Percentiles rank a stretch among this genome's conserved stretches.
phyloP scores from a whole-genome alignment of 2,113 vertebrate species.

The Spilogale gracilis region DNA sequence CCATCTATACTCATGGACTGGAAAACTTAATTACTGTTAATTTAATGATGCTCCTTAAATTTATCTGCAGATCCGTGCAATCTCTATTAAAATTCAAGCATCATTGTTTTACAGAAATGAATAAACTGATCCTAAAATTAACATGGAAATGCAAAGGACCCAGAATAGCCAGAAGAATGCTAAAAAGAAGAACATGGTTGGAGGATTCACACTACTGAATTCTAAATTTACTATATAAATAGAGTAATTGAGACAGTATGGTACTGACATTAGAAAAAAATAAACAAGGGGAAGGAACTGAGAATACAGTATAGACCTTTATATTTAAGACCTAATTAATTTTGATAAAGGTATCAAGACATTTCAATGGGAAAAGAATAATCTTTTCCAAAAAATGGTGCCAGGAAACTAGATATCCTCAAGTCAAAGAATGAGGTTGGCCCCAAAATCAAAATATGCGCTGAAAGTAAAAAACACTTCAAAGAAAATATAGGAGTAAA shows the following conservation, averaged over 20 bases:
- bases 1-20: background rate
- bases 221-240: constrained; percentile 8
- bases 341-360: background rate
- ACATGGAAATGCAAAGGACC: background rate
- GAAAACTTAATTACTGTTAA: constrained; percentile 1
- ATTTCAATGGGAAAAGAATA: background rate
- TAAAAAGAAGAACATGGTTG: background rate
- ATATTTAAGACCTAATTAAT: background rate
- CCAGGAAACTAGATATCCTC: background rate
- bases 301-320: background rate
- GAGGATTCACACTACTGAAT: background rate
- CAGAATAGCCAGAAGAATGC: background rate
- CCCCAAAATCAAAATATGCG: background rate
- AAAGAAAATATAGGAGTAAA: background rate
- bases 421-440: background rate
- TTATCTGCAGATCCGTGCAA: background rate
- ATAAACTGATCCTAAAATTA: background rate
- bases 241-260: background rate
- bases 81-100: background rate
- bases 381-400: background rate
- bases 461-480: background rate
- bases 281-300: background rate
- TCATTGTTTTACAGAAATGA: background rate
- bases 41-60: background rate
- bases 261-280: background rate